Evolutionary conservation across 2,797 vertebrate genomes (phyloP), one percentile per base, ranked within the genome.

Genomic region (Buphagus erythrorhynchus): DNA sequence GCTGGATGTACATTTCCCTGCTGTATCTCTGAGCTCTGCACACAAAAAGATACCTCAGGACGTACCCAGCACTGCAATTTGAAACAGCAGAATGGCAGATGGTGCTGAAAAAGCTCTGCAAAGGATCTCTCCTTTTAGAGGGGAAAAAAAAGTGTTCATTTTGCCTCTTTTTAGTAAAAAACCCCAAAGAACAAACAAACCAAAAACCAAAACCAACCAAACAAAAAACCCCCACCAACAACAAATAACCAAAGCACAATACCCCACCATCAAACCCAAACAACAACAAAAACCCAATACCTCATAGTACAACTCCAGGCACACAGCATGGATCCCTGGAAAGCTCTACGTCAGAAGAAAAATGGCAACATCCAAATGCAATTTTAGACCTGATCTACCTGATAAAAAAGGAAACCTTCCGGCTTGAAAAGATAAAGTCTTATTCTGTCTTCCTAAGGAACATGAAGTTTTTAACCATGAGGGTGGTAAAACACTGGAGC

Each of bases 221-320:
- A 2, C 9, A 40, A 26, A 59, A n/a, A 73, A 5, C 0, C 4
- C 3, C 8, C 26, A 28, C 5, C 13, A 29, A 4, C 8, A 28
- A 11, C 7, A 19, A 38, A 52, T 20, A 75, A 28, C 18, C 16
- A 29, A 59, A 24, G 54, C 31, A 38, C 10, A 69, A 49, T 42
- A 59, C 1, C 8, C 28, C 8, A 38, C 6, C 7, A 36, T 8
- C 40, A 91, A 83, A 66, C 4, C 25, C 7, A 20, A 76, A 48
- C 11, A 78, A 31, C 3, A 59, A 51, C 7, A 48, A 25, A 35
- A 36, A 0, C 12, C 2, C 16, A 81, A 36, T 19, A 66, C 8
- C 8, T 59, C 49, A 58, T 20, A 83, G 52, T 40, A 40, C 29
- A 82, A 20, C 18, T 69, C 18, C 28, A 82, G 22, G 11, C 35